A percentile compares a stretch with the other conserved stretches of the same genome.
Evolutionary conservation across 2,113 vertebrate species (phyloP).

Genomic region (Dromiciops gliroides): DNA sequence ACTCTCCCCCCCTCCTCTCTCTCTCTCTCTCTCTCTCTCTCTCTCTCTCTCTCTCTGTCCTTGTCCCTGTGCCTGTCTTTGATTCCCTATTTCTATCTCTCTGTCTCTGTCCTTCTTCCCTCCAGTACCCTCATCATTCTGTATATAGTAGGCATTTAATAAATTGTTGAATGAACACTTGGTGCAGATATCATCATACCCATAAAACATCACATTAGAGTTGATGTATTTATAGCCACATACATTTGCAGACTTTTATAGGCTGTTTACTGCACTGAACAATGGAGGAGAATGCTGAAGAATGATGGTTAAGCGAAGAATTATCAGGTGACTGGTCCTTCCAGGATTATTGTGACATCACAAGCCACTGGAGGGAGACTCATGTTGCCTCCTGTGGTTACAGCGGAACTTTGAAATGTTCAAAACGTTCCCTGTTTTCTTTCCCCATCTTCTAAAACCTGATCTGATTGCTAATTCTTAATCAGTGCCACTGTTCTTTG

Average conservation of each 20-base stretch:
- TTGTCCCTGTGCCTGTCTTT: neutral
- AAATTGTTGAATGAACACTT: neutral
- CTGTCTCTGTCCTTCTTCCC: too few relatives aligned
- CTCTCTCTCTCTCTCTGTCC: too few relatives aligned
- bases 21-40: neutral
- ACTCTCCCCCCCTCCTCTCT: neutral
- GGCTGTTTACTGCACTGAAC: constrained; percentile 43
- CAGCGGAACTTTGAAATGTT: constrained; percentile 48
- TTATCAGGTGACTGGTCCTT: constrained; percentile 20
- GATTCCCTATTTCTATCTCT: neutral
- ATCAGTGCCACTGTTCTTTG: constrained; percentile 56
- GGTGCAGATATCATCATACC: neutral
- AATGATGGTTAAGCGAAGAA: constrained; percentile 46
- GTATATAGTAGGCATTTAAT: neutral
- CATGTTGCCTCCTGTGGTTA: neutral
- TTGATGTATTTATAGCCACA: constrained; percentile 18
- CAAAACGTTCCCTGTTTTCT: constrained; percentile 31
- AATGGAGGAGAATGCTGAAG: constrained; percentile 27
- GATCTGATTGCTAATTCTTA: constrained; percentile 61
- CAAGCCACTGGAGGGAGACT: constrained; percentile 40
- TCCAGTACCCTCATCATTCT: neutral
- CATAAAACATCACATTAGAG: neutral
- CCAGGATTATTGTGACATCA: constrained; percentile 20
- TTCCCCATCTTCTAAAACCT: constrained; percentile 35
- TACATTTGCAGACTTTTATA: constrained; percentile 49